Percentiles rank a stretch among this genome's conserved stretches.
These are phyloP conservation scores for Hoplostethus atlanticus DNA, from an alignment of 2,797 vertebrate species.

Conservation along the genomic window DNA sequence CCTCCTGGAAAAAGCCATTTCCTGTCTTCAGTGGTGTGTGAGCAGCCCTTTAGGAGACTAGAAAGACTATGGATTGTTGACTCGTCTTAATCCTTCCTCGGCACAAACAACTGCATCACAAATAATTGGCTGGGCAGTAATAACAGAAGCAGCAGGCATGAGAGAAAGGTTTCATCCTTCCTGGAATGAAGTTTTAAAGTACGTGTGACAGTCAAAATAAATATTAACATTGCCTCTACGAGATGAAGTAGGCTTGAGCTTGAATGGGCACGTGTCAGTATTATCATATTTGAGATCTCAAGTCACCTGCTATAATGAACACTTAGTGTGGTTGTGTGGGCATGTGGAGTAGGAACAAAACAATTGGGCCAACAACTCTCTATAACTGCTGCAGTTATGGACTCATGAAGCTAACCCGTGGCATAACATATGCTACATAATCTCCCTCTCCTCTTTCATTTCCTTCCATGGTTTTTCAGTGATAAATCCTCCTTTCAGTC, in stretches of 20 bases:
- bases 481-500: conserved; percentile 67
- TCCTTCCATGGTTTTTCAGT: conserved; percentile 31
- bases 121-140: conserved; percentile 65
- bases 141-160: conserved; percentile 54
- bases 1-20: conserved; percentile 66
- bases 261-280: neutral
- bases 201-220: neutral
- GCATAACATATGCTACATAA: conserved; percentile 41
- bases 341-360: conserved; percentile 15
- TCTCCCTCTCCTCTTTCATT: conserved; percentile 25
- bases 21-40: conserved; percentile 66
- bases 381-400: conserved; percentile 38
- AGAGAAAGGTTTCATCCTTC: conserved; percentile 40
- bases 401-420: conserved; percentile 37
- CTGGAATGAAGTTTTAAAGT: conserved; percentile 16
- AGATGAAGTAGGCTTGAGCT: conserved; percentile 1
- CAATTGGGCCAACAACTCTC: conserved; percentile 28
- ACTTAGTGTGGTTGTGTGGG: conserved; percentile 23
- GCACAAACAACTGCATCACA: conserved; percentile 67
- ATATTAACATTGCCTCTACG: conserved; percentile 11
- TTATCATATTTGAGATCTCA: conserved; percentile 17
- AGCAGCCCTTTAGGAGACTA: conserved; percentile 67
- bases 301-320: neutral
- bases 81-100: conserved; percentile 77
- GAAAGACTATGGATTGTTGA: conserved; percentile 78